phyloP scores from a whole-genome alignment of 2,797 vertebrate species.

The Neosilurus mollespiculum region DNA sequence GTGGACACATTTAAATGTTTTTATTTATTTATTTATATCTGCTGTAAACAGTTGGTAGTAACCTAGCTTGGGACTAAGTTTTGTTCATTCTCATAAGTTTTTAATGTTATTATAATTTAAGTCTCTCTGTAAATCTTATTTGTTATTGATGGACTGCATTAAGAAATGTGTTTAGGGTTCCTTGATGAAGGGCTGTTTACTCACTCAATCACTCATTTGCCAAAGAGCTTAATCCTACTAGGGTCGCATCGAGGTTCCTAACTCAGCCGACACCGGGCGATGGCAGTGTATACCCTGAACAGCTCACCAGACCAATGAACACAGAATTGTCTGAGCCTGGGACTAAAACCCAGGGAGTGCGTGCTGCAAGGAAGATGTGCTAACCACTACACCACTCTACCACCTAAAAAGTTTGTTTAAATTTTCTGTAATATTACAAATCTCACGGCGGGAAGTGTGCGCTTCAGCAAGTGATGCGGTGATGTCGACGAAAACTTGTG shows the following conservation, averaged over 20 bases:
- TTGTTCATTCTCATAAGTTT: not conserved
- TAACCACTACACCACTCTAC: too few relatives aligned
- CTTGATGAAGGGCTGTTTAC: not conserved
- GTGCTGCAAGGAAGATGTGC: too few relatives aligned
- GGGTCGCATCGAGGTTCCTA: too few relatives aligned
- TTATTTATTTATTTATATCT: not conserved
- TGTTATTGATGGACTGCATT: not conserved
- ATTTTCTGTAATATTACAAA: conserved; percentile 24
- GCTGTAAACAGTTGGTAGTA: not conserved
- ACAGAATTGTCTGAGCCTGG: too few relatives aligned
- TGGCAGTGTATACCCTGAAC: too few relatives aligned
- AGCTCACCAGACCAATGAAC: too few relatives aligned
- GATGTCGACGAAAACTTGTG: not conserved
- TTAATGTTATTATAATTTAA: not conserved
- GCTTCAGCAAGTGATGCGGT: not conserved
- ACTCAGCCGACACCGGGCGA: too few relatives aligned
- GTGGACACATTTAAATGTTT: not conserved
- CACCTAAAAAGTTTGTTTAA: too few relatives aligned
- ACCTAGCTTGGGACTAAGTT: not conserved
- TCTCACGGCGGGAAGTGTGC: not conserved
- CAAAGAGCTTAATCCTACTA: too few relatives aligned
- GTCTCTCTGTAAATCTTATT: not conserved
- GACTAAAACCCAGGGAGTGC: too few relatives aligned
- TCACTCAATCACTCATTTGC: too few relatives aligned
- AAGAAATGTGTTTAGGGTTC: not conserved